Conservation (phyloP, 2,113 vertebrate species). For the Passer montanus region DNA sequence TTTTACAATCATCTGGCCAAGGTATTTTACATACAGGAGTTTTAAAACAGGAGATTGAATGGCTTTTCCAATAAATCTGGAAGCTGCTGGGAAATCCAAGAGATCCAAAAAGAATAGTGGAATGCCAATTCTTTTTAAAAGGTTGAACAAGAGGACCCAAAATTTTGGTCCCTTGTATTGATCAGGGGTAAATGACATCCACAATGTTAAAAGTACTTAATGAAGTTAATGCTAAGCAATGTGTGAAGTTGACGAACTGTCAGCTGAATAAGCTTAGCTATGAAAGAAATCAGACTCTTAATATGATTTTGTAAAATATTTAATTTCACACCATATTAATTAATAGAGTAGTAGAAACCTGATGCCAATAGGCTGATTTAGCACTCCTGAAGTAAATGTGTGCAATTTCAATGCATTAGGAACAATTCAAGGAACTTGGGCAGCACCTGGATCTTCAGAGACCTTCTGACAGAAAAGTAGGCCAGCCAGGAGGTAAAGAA, state of each 20-base stretch:
- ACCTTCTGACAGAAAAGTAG: not conserved
- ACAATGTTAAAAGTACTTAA: not conserved
- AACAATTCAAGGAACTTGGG: not conserved
- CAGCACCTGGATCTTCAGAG: not conserved
- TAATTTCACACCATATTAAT: not conserved
- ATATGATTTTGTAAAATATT: not conserved
- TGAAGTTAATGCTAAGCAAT: not conserved
- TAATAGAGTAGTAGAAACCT: not conserved
- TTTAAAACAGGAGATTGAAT: not conserved
- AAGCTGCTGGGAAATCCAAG: not conserved
- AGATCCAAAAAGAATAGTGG: not conserved
- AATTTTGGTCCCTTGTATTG: not conserved
- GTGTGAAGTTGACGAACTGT: not conserved
- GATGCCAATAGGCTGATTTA: not conserved
- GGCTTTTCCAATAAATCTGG: not conserved
- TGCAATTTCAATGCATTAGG: not conserved
- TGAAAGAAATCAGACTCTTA: not conserved
- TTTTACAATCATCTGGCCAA: not conserved
- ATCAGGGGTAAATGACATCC: not conserved
- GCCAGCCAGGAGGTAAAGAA: not conserved
- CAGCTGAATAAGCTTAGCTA: not conserved
- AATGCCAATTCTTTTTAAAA: not conserved
- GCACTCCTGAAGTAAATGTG: not conserved
- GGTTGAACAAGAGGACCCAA: not conserved
- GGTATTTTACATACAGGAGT: not conserved